These are phyloP conservation scores for Phorcus lineatus DNA, from an alignment of 2,888 invertebrate species.

Conservation along the genomic window DNA sequence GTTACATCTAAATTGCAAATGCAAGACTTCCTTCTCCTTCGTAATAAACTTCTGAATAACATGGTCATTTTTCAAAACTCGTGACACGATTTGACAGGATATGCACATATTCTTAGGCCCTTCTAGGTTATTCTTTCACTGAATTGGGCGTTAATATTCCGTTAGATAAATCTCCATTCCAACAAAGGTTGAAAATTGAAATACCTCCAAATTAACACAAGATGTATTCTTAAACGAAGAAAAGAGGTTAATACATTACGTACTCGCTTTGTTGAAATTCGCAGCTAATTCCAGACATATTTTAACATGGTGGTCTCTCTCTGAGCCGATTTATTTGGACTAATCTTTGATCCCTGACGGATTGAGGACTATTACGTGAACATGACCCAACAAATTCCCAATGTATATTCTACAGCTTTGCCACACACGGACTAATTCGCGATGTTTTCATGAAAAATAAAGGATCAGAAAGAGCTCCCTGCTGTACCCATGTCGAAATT, in stretches of 20 bases:
- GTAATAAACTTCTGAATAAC: background rate
- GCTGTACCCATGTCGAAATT: background rate
- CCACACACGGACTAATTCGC: background rate
- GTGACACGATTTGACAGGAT: background rate
- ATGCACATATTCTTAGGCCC: background rate
- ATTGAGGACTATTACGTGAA: background rate
- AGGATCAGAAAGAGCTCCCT: constrained; percentile 8
- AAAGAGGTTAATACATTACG: no score
- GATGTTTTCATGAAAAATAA: background rate
- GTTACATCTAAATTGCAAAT: no score
- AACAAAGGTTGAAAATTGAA: no score
- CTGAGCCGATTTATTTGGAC: background rate
- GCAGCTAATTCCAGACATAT: no score
- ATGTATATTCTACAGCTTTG: background rate
- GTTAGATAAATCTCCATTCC: no score
- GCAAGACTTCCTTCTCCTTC: no score
- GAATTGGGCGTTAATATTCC: no score
- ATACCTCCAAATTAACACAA: no score
- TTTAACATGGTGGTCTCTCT: no score
- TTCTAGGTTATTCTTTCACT: no score
- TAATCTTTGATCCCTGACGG: background rate
- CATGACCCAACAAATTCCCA: background rate
- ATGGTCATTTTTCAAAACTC: background rate
- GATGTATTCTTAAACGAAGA: no score
- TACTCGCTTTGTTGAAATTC: no score